phyloP scores from a whole-genome alignment of 2,113 vertebrate species.

The Camelus bactrianus region DNA sequence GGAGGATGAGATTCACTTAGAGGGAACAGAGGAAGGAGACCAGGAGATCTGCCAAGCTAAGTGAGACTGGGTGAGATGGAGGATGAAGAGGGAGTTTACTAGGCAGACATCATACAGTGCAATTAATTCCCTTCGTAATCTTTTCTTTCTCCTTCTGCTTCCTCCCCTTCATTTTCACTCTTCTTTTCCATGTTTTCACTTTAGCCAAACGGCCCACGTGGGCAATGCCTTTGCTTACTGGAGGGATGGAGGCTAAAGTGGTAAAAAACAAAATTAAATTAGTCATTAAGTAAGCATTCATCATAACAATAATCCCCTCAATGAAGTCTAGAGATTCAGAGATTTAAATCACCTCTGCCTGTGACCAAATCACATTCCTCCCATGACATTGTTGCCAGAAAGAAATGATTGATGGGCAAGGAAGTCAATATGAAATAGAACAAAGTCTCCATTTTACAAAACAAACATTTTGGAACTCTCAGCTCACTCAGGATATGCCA shows the following conservation, averaged over 20 bases:
- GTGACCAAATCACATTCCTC: slow-evolving; percentile 59
- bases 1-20: background rate
- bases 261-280: background rate
- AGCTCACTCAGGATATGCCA: background rate
- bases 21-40: background rate
- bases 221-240: background rate
- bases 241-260: background rate
- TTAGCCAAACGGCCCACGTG: background rate
- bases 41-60: background rate
- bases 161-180: background rate
- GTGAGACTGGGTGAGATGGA: too few species aligned
- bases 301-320: background rate
- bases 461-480: slow-evolving; percentile 61
- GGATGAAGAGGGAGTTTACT: background rate
- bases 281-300: slow-evolving; percentile 57
- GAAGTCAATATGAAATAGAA: slow-evolving; percentile 70
- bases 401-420: slow-evolving; percentile 68
- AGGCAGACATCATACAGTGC: rapidly evolving
- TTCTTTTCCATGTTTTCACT: background rate
- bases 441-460: slow-evolving; percentile 66
- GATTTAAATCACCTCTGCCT: slow-evolving; percentile 67
- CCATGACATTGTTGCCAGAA: background rate
- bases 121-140: too few species aligned
- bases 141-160: background rate
- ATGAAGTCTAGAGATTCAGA: slow-evolving; percentile 28